phyloP scores from a whole-genome alignment of 2,888 invertebrate species.

The Caenorhabditis panamensis region DNA sequence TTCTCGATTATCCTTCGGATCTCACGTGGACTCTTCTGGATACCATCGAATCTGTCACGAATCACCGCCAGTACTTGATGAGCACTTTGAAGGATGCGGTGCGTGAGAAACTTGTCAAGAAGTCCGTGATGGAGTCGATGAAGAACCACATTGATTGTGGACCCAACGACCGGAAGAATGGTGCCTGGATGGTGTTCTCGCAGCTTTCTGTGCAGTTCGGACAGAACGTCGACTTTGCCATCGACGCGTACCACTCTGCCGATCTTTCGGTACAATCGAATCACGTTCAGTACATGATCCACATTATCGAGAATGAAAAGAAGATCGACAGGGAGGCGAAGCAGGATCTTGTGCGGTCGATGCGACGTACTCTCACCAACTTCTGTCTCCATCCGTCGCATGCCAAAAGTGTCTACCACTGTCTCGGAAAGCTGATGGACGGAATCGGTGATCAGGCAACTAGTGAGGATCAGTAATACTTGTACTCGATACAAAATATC shows the following conservation, averaged over 20 bases:
- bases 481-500: too few relatives aligned
- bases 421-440: constrained; percentile 45
- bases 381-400: constrained; percentile 40
- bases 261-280: constrained; percentile 30
- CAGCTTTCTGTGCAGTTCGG: constrained; percentile 51
- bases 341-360: neutral
- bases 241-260: constrained; percentile 23
- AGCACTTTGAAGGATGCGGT: constrained; percentile 49
- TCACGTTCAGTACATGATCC: constrained; percentile 37
- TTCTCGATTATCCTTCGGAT: constrained; percentile 44
- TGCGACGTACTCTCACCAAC: constrained; percentile 23
- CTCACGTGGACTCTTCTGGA: constrained; percentile 55
- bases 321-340: constrained; percentile 8
- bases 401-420: constrained; percentile 45
- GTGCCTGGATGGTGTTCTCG: constrained; percentile 62
- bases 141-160: constrained; percentile 16
- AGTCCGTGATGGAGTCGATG: constrained; percentile 52
- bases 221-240: constrained; percentile 43
- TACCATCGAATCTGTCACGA: constrained; percentile 42
- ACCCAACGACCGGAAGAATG: neutral
- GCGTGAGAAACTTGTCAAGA: constrained; percentile 29
- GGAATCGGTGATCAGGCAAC: constrained; percentile 53
- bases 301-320: constrained; percentile 46
- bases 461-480: too few relatives aligned
- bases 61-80: constrained; percentile 52